Base-by-base conservation (phyloP, 2,888 invertebrate genomes). In the Enchytraeus crypticus region DNA sequence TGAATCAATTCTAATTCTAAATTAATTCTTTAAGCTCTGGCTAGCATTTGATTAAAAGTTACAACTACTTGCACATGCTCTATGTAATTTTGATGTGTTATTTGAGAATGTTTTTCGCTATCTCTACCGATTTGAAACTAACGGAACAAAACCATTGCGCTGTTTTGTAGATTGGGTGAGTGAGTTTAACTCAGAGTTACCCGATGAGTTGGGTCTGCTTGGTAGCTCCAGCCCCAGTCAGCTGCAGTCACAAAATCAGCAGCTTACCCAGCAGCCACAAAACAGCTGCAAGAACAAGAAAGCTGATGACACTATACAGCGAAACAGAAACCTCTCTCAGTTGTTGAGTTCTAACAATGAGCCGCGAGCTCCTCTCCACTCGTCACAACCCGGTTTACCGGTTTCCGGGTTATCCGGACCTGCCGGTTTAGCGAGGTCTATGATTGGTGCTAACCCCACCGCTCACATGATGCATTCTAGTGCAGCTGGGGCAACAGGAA, bases 131-230 rank as follows among this genome's bases (percentile, higher is more conserved):
- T 43, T 43, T 23, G 5, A 49, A 23, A 49, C 11, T 49, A 21
- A 23, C 5, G 11, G 11, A 27, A 34, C 33, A 38, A 38, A 21
- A n/a, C 34, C 27, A 23, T 54, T 23, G n/a, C n/a, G n/a, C n/a
- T n/a, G n/a, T n/a, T n/a, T n/a, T n/a, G n/a, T n/a, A n/a, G n/a
- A n/a, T n/a, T n/a, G n/a, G n/a, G n/a, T n/a, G n/a, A 53, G 30
- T 23, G 61, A 61, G 49, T 53, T 61, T 32, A 61, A 61, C 38
- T 62, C 62, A 1, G 63, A 63, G 53, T 60, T 63, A 27, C 63
- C 63, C 18, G 63, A 63, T 57, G 63, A 63, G 45, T 38, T 62
- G 29, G 59, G 54, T 47, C 51, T 56, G 43, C 33, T 61, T 33
- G 34, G 55, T 23, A 54, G 33, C 34, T 27, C 55, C 55, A 54